A percentile compares a stretch with the other conserved stretches of the same genome.
Evolutionary conservation across 92 coral and sea anemone species (phyloP).

Genomic region (Porites cylindrica): DNA sequence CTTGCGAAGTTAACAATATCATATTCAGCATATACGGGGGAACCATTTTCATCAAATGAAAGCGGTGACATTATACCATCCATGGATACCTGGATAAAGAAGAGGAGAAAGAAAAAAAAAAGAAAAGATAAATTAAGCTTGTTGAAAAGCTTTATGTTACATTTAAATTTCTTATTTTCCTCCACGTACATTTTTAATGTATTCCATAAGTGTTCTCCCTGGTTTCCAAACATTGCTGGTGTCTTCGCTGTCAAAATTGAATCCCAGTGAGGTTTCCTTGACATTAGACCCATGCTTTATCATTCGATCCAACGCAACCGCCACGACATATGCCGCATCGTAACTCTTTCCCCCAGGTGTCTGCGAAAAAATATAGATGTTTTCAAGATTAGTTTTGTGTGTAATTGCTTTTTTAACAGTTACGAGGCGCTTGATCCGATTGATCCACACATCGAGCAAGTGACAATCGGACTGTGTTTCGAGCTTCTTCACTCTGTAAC

Average conservation of each 20-base stretch:
- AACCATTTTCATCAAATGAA: slow-evolving; percentile 63
- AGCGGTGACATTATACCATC: slow-evolving; percentile 68
- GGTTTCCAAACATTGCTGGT: slow-evolving; percentile 52
- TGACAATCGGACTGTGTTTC: no score
- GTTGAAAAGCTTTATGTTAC: background rate
- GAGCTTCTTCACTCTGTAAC: no score
- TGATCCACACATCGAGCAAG: no score
- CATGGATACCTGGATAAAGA: slow-evolving; percentile 50
- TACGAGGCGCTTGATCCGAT: no score
- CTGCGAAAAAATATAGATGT: slow-evolving; percentile 6
- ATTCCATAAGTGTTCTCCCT: slow-evolving; percentile 57
- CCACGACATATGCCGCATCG: slow-evolving; percentile 67
- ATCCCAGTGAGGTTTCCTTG: slow-evolving; percentile 49
- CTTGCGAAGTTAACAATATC: slow-evolving; percentile 82
- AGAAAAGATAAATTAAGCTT: no score
- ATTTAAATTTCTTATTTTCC: no score
- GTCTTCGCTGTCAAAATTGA: slow-evolving; percentile 48
- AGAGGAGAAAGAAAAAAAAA: background rate
- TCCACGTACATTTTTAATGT: slow-evolving; percentile 63
- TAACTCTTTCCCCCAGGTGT: slow-evolving; percentile 67
- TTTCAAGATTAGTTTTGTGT: no score
- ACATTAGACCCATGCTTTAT: slow-evolving; percentile 54
- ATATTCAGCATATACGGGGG: slow-evolving; percentile 67
- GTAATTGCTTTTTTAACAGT: no score
- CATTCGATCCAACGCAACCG: slow-evolving; percentile 64